A percentile compares a stretch with the other conserved stretches of the same genome.
phyloP scores from a whole-genome alignment of 2,113 vertebrate genomes.

The Erythrolamprus reginae region DNA sequence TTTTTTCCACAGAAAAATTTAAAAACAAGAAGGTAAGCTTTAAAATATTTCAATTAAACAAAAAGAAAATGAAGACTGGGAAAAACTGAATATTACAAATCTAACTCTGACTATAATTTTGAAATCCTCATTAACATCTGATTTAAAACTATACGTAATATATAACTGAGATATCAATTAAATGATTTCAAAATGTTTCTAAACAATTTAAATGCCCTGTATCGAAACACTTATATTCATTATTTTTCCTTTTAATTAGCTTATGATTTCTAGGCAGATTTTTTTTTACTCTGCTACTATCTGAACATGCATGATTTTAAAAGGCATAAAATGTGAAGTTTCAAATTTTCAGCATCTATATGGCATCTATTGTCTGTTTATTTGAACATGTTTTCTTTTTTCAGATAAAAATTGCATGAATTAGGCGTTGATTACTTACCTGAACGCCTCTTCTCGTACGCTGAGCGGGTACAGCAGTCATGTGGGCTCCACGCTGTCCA shows the following conservation, averaged over 20 bases:
- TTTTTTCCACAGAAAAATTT: conserved; percentile 49
- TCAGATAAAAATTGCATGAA: neutral
- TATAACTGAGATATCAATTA: neutral
- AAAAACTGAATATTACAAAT: neutral
- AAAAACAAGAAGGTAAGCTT: conserved; percentile 58
- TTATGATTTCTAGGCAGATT: neutral
- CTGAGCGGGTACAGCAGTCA: no score
- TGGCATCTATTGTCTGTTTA: neutral
- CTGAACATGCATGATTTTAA: neutral
- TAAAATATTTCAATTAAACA: conserved; percentile 43
- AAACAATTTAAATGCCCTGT: neutral
- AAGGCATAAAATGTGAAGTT: neutral
- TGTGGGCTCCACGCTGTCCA: no score
- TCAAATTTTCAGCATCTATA: neutral
- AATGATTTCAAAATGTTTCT: neutral
- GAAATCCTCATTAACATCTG: neutral
- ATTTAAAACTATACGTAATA: neutral
- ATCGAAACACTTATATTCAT: neutral
- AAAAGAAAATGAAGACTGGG: neutral
- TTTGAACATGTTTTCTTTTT: neutral
- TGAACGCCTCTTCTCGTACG: no score
- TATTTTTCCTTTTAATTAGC: neutral
- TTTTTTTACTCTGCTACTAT: neutral
- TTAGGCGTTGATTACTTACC: no score
- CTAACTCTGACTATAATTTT: neutral